Base-by-base conservation (phyloP, 2,888 invertebrate genomes). In the Drosophila anceps region DNA sequence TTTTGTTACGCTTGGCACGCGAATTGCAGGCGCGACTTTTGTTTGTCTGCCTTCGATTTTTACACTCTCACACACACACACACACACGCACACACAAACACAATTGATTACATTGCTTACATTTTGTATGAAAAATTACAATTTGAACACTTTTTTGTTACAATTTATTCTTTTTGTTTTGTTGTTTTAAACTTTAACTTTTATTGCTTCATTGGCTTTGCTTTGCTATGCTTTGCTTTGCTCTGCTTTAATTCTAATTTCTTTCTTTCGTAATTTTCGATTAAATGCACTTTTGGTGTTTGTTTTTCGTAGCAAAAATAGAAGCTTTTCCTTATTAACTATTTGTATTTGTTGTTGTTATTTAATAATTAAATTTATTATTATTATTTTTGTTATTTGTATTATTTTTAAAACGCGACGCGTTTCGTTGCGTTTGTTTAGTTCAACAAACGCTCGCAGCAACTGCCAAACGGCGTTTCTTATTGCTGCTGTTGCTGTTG, bases 41-140 rank as follows among this genome's bases (percentile, higher is more conserved):
- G 88, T 81, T 88, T 86, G 87, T 84, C 87, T 81, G 87, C 69
- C 90, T 90, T 86, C 89, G 90, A 90, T 86, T 86, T 86, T 86
- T 90, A 87, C 72, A 84, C 57, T 66, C 66, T 53, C 60, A 51
- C 59, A 33, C 50, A 65, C 37, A 60, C 46, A 43, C 39, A 60
- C 51, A 44, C 44, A 44, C 27, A 41, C 57, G 64, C 57, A 33
- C 33, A 51, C 43, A 50, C 44, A 29, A 18, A 1, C 50, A 73
- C 20, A 61, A 69, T 83, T 88, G 86, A 76, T 78, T 78, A 72
- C 41, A 70, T 33, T 76, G 71, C 84, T 89, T 79, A 89, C 85
- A 72, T 43, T 75, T 64, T 54, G 39, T 67, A 54, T 72, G 59
- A 66, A 67, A 55, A 69, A 61, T 58, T 48, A 61, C 27, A 66